Conservation (phyloP, 2,888 invertebrate genomes). For the Trilocha varians region DNA sequence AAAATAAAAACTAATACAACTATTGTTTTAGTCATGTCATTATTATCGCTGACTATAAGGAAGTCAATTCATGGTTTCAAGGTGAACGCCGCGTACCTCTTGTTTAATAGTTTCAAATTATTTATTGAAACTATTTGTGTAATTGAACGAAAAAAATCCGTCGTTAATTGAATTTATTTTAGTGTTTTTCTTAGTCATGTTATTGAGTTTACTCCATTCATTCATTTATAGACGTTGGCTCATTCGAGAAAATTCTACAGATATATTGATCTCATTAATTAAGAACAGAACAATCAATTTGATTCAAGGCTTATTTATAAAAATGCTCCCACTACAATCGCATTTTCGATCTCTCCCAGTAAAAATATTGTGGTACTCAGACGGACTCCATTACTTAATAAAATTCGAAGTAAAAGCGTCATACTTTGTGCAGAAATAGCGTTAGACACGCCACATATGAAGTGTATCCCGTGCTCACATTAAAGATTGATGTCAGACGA, state of each 20-base stretch:
- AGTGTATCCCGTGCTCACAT: constrained; percentile 62
- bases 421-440: constrained; percentile 53
- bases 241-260: too few relatives aligned
- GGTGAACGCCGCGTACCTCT: constrained; percentile 43
- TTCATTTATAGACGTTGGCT: neutral
- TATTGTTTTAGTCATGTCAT: constrained; percentile 69
- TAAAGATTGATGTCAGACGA: constrained; percentile 70
- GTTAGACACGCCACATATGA: constrained; percentile 66
- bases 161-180: neutral
- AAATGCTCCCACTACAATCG: too few relatives aligned
- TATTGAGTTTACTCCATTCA: neutral
- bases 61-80: constrained; percentile 62
- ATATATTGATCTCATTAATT: too few relatives aligned
- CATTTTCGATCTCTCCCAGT: neutral
- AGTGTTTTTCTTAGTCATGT: neutral
- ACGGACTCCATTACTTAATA: constrained; percentile 15
- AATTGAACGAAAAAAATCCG: constrained; percentile 1
- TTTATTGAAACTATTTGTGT: constrained; percentile 4
- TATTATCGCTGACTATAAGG: constrained; percentile 58
- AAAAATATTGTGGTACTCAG: constrained; percentile 15
- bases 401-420: constrained; percentile 36
- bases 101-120: constrained; percentile 26
- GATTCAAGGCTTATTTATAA: too few relatives aligned
- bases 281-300: too few relatives aligned
- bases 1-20: constrained; percentile 68